Percentiles rank a stretch among this genome's conserved stretches.
Evolutionary conservation across 2,797 vertebrate species (phyloP).

Genomic region (Myotis daubentonii): DNA sequence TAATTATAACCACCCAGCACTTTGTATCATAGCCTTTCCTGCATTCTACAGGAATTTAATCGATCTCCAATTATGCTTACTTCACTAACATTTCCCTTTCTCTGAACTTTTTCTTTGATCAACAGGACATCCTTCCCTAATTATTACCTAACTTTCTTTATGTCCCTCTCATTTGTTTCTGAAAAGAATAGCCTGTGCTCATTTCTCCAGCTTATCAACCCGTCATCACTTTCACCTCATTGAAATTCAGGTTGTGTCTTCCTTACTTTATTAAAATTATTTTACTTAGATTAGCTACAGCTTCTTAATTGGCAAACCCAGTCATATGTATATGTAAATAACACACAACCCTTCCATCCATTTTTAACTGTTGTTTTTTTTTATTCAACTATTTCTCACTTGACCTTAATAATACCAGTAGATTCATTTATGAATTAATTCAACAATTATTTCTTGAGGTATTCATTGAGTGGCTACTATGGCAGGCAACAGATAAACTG

Average conservation of each 20-base stretch:
- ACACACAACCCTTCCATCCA: background rate
- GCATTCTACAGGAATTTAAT: background rate
- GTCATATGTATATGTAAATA: background rate
- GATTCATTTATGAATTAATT: background rate
- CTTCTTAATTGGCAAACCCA: background rate
- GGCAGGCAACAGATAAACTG: accelerated
- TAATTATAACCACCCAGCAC: background rate
- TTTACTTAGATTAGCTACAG: background rate
- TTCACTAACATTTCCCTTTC: background rate
- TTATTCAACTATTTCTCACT: background rate
- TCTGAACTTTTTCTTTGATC: background rate
- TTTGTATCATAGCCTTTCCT: background rate
- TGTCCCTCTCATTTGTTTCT: background rate
- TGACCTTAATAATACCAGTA: background rate
- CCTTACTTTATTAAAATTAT: background rate
- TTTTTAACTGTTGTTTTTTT: background rate
- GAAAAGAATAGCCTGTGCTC: background rate
- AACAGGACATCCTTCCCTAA: background rate
- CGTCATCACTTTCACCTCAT: background rate
- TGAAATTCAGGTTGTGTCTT: background rate
- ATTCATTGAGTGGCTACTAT: background rate
- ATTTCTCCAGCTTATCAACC: background rate
- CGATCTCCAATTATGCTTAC: background rate
- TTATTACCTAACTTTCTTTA: background rate
- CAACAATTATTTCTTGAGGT: background rate